Conservation (phyloP, 2,113 vertebrate genomes). For the Turnix velox region DNA sequence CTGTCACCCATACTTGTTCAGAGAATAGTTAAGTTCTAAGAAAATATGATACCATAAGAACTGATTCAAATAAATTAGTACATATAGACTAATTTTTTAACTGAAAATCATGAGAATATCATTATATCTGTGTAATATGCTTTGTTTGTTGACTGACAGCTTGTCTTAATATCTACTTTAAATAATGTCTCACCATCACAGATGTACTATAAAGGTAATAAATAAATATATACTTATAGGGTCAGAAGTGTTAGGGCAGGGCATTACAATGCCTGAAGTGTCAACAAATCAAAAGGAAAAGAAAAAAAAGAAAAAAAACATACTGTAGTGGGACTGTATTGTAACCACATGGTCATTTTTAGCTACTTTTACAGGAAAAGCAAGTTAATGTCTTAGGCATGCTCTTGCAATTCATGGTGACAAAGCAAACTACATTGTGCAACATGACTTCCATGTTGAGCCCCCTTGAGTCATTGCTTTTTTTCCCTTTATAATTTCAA, state of each 20-base stretch:
- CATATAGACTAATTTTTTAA: background rate
- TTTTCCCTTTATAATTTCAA: constrained; percentile 45
- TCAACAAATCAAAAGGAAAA: background rate
- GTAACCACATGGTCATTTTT: constrained; percentile 21
- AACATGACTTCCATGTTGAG: constrained; percentile 73
- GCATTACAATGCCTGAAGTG: background rate
- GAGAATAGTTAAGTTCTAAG: background rate
- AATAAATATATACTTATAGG: background rate
- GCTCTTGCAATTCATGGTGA: constrained; percentile 23
- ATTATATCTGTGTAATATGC: background rate
- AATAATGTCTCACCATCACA: background rate
- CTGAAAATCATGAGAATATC: background rate
- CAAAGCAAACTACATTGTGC: constrained; percentile 44
- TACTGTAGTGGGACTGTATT: constrained; percentile 9
- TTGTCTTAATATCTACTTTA: background rate
- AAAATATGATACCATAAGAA: constrained; percentile 17
- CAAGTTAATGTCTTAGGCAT: constrained; percentile 12
- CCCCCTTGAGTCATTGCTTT: constrained; percentile 59
- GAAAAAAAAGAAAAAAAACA: background rate
- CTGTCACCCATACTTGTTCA: constrained; percentile 22
- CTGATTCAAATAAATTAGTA: background rate
- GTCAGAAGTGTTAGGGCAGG: background rate
- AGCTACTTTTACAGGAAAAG: background rate
- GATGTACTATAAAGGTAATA: background rate
- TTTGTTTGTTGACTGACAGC: constrained; percentile 15